Evolutionary conservation across 1,140 invertebrate species (phyloP).

Genomic region (Aricia agestis): DNA sequence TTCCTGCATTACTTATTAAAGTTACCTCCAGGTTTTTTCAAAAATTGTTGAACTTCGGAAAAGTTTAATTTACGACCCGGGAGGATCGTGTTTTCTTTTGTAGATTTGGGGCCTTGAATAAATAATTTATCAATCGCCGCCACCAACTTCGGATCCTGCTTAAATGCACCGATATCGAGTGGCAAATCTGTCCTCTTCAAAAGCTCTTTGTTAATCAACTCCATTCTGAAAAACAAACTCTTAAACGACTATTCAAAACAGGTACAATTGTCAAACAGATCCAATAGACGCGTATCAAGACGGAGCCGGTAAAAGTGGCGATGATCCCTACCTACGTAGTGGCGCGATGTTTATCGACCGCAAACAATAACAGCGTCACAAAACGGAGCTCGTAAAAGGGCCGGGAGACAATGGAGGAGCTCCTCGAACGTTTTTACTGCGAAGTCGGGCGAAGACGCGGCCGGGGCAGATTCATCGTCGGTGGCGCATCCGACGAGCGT

Average conservation of each 20-base stretch:
- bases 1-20: background rate
- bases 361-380: slow-evolving; percentile 74
- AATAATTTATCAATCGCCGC: slow-evolving; percentile 56
- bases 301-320: slow-evolving; percentile 61
- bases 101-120: slow-evolving; percentile 19
- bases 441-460: slow-evolving; percentile 62
- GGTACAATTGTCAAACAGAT: slow-evolving; percentile 60
- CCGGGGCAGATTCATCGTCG: slow-evolving; percentile 71
- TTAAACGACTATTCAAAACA: slow-evolving; percentile 39
- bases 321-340: slow-evolving; percentile 71
- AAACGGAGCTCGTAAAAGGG: slow-evolving; percentile 71
- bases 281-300: slow-evolving; percentile 59
- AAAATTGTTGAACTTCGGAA: slow-evolving; percentile 50
- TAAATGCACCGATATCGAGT: slow-evolving; percentile 31
- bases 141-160: slow-evolving; percentile 51
- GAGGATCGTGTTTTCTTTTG: slow-evolving; percentile 31
- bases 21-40: slow-evolving; percentile 27
- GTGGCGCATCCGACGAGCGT: slow-evolving; percentile 66
- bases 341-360: slow-evolving; percentile 73
- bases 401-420: slow-evolving; percentile 67
- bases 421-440: slow-evolving; percentile 67
- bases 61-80: slow-evolving; percentile 56
- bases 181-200: slow-evolving; percentile 26
- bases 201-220: slow-evolving; percentile 54
- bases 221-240: slow-evolving; percentile 51